Conservation (phyloP, 2,797 vertebrate genomes). For the Gymnoscopelus microlampas region DNA sequence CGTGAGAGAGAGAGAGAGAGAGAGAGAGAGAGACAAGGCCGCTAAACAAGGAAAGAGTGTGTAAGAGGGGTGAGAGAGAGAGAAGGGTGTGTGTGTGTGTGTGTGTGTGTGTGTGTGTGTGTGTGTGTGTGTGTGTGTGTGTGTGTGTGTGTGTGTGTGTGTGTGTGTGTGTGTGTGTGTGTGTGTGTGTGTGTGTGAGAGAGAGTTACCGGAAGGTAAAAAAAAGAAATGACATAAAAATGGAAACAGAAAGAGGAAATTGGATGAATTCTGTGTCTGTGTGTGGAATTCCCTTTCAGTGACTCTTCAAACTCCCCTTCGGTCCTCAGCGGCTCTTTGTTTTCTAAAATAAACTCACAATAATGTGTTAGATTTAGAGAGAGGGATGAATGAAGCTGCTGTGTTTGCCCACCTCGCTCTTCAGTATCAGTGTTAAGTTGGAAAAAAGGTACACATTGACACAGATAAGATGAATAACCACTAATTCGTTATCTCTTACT, state of each 20-base stretch:
- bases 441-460: no score
- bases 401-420: no score
- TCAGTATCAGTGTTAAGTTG: no score
- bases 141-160: neutral
- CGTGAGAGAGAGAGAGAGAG: no score
- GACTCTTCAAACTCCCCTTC: slow-evolving; percentile 35
- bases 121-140: slow-evolving; percentile 8
- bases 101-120: neutral
- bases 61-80: no score
- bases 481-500: no score
- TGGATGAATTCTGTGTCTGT: slow-evolving; percentile 61
- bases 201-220: no score
- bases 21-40: no score
- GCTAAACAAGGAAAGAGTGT: no score
- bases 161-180: slow-evolving; percentile 5
- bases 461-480: no score
- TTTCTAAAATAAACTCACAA: slow-evolving; percentile 32
- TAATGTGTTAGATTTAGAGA: slow-evolving; percentile 33
- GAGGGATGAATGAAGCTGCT: no score
- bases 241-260: slow-evolving; percentile 33
- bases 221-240: slow-evolving; percentile 3
- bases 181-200: neutral
- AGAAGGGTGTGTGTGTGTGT: slow-evolving; percentile 6
- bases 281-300: slow-evolving; percentile 70
- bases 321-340: slow-evolving; percentile 14